Percentiles rank a stretch among this genome's conserved stretches.
phyloP scores from a whole-genome alignment of 2,797 vertebrate genomes.

The Protosalanx chinensis region DNA sequence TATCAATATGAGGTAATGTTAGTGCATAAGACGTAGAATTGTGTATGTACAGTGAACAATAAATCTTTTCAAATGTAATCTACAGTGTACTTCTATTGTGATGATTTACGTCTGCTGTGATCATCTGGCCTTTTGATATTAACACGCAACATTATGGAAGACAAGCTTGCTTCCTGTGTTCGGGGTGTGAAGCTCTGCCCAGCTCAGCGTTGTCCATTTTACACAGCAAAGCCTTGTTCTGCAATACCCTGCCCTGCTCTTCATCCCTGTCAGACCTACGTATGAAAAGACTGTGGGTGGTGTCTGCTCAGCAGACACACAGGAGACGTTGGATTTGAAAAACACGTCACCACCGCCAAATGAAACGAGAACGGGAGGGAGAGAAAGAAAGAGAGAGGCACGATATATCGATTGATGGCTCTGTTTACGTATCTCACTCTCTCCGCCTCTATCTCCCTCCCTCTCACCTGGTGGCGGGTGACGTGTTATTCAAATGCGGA shows the following conservation, averaged over 20 bases:
- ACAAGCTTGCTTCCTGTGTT: background rate
- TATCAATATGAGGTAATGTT: background rate
- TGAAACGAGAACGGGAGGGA: slow-evolving; percentile 30
- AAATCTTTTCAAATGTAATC: background rate
- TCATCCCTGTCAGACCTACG: slow-evolving; percentile 42
- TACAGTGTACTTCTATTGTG: background rate
- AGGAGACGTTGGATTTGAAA: slow-evolving; percentile 85
- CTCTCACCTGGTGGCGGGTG: background rate
- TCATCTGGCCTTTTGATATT: background rate
- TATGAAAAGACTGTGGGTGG: slow-evolving; percentile 74
- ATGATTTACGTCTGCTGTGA: background rate
- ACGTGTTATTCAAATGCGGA: background rate
- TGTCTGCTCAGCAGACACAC: slow-evolving; percentile 78
- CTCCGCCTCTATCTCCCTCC: background rate
- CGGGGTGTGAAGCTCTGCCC: background rate
- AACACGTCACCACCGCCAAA: slow-evolving; percentile 77
- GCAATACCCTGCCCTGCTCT: background rate
- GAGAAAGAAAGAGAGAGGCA: background rate
- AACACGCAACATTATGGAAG: too few species aligned
- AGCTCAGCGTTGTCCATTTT: background rate
- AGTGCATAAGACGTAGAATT: background rate
- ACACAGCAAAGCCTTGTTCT: background rate
- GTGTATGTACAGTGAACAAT: background rate
- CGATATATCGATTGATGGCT: background rate
- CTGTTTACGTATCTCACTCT: background rate